Conservation (phyloP, 2,888 invertebrate genomes). For the Melikaiella ostensackeni region DNA sequence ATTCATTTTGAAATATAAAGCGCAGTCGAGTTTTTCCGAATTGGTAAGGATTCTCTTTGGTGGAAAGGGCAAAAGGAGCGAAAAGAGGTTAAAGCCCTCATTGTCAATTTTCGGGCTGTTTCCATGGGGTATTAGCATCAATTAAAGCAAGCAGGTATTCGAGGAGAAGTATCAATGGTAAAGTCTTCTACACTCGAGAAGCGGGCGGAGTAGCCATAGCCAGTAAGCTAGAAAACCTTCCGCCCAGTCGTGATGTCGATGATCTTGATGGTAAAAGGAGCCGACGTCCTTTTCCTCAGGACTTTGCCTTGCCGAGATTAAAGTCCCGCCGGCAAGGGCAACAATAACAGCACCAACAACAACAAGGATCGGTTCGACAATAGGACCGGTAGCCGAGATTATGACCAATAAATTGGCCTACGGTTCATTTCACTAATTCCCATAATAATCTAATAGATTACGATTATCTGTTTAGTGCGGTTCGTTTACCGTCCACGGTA, state of each 20-base stretch:
- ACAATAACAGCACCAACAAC: conserved; percentile 60
- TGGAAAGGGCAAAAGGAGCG: neutral
- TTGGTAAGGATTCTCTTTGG: neutral
- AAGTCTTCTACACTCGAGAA: conserved; percentile 52
- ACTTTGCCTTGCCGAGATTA: conserved; percentile 67
- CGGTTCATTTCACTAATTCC: conserved; percentile 77
- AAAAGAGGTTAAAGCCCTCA: conserved; percentile 57
- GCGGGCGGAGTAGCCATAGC: conserved; percentile 43
- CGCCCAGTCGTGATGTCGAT: conserved; percentile 49
- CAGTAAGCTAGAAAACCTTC: conserved; percentile 46
- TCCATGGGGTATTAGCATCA: conserved; percentile 63
- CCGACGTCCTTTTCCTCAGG: conserved; percentile 63
- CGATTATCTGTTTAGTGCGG: conserved; percentile 76
- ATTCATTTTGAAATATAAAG: neutral
- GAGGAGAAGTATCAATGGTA: conserved; percentile 57
- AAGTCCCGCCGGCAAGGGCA: conserved; percentile 64
- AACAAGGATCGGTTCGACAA: conserved; percentile 62
- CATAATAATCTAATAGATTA: conserved; percentile 77
- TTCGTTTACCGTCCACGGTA: conserved; percentile 67
- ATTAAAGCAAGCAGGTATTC: conserved; percentile 68
- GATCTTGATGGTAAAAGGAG: conserved; percentile 66
- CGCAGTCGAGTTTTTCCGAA: conserved; percentile 7
- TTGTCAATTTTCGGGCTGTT: conserved; percentile 53
- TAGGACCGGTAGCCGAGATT: conserved; percentile 68
- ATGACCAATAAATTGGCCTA: conserved; percentile 76